Evolutionary conservation across 2,113 vertebrate species (phyloP).

Genomic region (Ammodytes dubius): DNA sequence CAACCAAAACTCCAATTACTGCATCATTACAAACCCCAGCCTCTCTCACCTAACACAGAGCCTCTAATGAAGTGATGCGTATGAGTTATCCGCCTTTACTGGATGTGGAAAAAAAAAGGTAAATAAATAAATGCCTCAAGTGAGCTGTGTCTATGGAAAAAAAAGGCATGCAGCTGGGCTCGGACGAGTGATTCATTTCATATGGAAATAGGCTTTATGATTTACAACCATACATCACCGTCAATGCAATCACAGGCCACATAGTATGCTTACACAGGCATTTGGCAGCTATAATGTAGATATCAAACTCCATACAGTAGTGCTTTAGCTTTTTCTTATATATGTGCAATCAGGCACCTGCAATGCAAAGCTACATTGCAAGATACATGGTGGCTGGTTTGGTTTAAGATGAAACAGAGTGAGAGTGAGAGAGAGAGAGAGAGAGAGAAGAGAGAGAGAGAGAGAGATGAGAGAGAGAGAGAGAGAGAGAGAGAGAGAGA

Average conservation of each 20-base stretch:
- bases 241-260: slow-evolving; percentile 72
- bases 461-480: too few species aligned
- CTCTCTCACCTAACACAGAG: slow-evolving; percentile 97
- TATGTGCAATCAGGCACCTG: slow-evolving; percentile 70
- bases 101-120: slow-evolving; percentile 70
- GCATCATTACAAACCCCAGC: slow-evolving; percentile 96
- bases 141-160: slow-evolving; percentile 66
- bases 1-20: slow-evolving; percentile 99
- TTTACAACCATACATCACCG: slow-evolving; percentile 77
- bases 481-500: too few species aligned
- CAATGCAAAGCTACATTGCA: slow-evolving; percentile 65
- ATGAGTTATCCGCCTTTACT: slow-evolving; percentile 76
- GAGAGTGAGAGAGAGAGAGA: slow-evolving; percentile 67
- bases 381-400: slow-evolving; percentile 68
- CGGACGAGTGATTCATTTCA: slow-evolving; percentile 80
- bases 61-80: slow-evolving; percentile 96
- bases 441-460: too few species aligned
- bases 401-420: slow-evolving; percentile 81
- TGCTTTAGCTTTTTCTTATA: slow-evolving; percentile 45
- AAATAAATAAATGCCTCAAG: slow-evolving; percentile 70
- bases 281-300: slow-evolving; percentile 74
- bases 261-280: slow-evolving; percentile 71
- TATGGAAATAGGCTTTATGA: slow-evolving; percentile 81
- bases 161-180: slow-evolving; percentile 73
- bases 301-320: slow-evolving; percentile 63